These are phyloP conservation scores for Lordiphosa clarofinis DNA, from an alignment of 1,140 invertebrate species.

Conservation along the genomic window DNA sequence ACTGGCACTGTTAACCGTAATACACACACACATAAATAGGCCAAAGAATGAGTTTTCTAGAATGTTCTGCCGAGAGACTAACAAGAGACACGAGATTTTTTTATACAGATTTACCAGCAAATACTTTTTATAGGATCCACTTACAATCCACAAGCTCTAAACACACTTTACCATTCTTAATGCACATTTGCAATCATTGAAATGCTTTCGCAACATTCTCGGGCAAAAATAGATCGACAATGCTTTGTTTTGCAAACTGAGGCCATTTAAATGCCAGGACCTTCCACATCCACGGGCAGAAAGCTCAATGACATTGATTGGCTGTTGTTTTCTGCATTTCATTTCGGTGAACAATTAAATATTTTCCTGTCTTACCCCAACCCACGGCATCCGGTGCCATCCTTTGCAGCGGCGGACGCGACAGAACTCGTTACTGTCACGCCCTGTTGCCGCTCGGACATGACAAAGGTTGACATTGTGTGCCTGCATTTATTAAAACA, in stretches of 20 bases:
- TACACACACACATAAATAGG: too few species aligned
- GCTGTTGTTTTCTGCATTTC: slow-evolving; percentile 44
- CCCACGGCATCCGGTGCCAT: slow-evolving; percentile 5
- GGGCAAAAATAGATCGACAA: not conserved
- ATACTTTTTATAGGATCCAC: slow-evolving; percentile 2
- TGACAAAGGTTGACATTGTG: slow-evolving; percentile 70
- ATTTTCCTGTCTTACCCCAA: slow-evolving; percentile 38
- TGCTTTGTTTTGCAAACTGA: slow-evolving; percentile 29
- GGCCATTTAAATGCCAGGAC: slow-evolving; percentile 25
- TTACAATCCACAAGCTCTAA: not conserved
- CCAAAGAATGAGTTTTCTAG: too few species aligned
- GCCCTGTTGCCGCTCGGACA: slow-evolving; percentile 60
- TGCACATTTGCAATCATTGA: not conserved
- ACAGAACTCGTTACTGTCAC: slow-evolving; percentile 71
- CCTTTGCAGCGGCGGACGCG: slow-evolving; percentile 10
- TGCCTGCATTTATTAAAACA: slow-evolving; percentile 72
- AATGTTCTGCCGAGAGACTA: too few species aligned
- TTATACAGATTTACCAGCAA: too few species aligned
- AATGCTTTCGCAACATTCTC: too few species aligned
- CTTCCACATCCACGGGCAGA: not conserved
- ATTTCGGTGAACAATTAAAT: slow-evolving; percentile 54
- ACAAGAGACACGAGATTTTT: too few species aligned
- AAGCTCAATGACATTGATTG: slow-evolving; percentile 60
- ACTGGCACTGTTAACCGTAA: too few species aligned
- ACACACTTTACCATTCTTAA: not conserved